These are phyloP conservation scores for Ictalurus punctatus DNA, from an alignment of 2,113 vertebrate species.

Conservation along the genomic window DNA sequence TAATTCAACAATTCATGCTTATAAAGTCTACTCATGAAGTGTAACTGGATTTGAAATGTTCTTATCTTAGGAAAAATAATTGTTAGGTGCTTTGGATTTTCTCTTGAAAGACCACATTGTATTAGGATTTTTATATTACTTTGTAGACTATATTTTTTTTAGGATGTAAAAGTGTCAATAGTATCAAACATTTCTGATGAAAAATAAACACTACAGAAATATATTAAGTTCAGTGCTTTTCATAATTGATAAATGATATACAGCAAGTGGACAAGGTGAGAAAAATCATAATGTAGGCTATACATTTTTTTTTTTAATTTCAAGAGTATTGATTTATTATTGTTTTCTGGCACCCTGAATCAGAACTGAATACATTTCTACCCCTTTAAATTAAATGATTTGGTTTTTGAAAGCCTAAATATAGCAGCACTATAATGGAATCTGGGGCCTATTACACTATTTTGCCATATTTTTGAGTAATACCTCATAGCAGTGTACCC, in stretches of 20 bases:
- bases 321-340: background rate
- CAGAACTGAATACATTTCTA: background rate
- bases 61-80: background rate
- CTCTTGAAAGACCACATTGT: background rate
- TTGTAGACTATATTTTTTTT: background rate
- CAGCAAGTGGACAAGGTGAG: background rate
- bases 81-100: background rate
- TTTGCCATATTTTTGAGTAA: background rate
- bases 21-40: background rate
- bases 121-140: background rate
- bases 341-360: background rate
- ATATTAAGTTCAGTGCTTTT: background rate
- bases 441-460: background rate
- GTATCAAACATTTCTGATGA: background rate
- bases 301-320: background rate
- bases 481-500: background rate
- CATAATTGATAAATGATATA: background rate
- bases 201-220: background rate
- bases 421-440: background rate
- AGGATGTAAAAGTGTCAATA: background rate
- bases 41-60: background rate
- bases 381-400: background rate
- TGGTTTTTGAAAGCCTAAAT: background rate
- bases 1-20: background rate
- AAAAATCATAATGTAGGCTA: background rate